phyloP scores from a whole-genome alignment of 2,113 vertebrate species.

The Urocitellus parryii region DNA sequence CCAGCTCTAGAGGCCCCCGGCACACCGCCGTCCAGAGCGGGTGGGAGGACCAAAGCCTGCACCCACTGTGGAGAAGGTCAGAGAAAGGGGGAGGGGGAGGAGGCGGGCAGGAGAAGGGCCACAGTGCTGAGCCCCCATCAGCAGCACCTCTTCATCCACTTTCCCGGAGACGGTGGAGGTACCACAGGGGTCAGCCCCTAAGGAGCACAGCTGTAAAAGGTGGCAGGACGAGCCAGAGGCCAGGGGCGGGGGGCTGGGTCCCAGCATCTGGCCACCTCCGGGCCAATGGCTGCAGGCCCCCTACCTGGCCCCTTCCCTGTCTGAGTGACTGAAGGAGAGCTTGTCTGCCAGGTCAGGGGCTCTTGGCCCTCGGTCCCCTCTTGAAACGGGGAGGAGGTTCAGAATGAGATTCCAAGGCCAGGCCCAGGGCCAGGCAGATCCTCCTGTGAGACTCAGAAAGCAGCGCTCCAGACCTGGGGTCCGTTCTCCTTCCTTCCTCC shows the following conservation, averaged over 20 bases:
- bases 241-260: no score
- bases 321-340: neutral
- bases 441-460: rapidly evolving
- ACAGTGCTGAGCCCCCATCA: no score
- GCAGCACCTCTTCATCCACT: no score
- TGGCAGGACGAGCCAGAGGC: neutral
- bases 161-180: no score
- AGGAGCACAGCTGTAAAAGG: neutral
- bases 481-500: neutral
- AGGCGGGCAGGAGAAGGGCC: no score
- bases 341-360: neutral
- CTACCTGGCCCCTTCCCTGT: no score
- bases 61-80: neutral
- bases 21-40: neutral
- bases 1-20: neutral
- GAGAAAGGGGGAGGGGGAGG: neutral
- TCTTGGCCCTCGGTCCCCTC: neutral
- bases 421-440: neutral
- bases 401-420: neutral
- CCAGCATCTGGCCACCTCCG: neutral
- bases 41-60: no score
- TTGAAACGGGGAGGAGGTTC: neutral
- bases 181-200: no score
- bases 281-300: neutral
- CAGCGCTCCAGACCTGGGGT: neutral